Base-by-base conservation (phyloP, 2,797 vertebrate species). In the Cuniculus paca region DNA sequence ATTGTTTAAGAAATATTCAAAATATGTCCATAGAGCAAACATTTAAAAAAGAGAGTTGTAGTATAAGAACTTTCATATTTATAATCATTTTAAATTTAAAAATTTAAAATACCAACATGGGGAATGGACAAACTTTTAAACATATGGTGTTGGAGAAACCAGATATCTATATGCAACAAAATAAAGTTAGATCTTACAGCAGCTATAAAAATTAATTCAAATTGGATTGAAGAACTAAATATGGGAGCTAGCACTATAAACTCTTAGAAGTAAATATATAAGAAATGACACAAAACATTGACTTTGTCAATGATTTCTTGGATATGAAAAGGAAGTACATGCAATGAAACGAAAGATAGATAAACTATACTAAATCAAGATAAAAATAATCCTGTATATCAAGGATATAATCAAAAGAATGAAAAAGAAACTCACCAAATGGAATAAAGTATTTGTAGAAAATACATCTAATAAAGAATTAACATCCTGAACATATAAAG, bases 41-140 rank as follows among this genome's bases (percentile, higher is more conserved):
- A 83, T 65, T 56, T 52, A 63, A 91, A 52, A 74, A 56, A 68
- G 60, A 48, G 26, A 19, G 2, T 16, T n/a, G 8, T 74, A 56
- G 74, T 80, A 60, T 24, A 81, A 88, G 31, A 80, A 52, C 6
- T 1, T 77, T 93, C 54, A 75, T 3, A 85, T 56, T 83, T 82
- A 75, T 72, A 50, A 80, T 91, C 65, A 85, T 80, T 80, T 88
- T 45, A 86, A 81, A n/a, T 45, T 48, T 72, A 34, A n/a, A 88
- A 82, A 65, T n/a, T n/a, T 68, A 68, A 68, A 68, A 84, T 50
- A 19, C 74, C 12, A 88, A 60, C 28, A 36, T 77, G 36, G 65
- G 52, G 61, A 89, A 91, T 60, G 42, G 10, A 74, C 16, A 75
- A n/a, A 24, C 75, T 92, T 92, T 77, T 80, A 72, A 94, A 60